Evolutionary conservation across 2,113 vertebrate species (phyloP), one percentile per base, ranked within the genome.

Genomic region (Muscicapa adusta): DNA sequence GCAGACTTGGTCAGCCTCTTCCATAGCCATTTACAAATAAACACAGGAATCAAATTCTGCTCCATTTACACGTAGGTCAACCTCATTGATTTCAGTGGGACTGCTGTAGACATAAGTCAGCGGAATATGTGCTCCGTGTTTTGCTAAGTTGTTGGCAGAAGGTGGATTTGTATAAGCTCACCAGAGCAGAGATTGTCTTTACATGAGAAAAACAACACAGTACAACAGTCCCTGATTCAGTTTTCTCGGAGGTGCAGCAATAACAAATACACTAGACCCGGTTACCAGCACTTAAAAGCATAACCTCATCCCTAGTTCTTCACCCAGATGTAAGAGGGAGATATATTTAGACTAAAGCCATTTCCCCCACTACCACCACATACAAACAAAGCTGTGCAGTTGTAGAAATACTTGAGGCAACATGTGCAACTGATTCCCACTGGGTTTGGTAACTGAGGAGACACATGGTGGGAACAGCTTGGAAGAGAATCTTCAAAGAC

Each of bases 101-200:
- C 92, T 88, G 57, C 47, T 83, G 67, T 90, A 96, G 95, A 95
- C 93, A 80, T 33, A 94, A 95, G 90, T 95, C 96, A 97, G 95
- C 85, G 4, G 93, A 96, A 96, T 93, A 80, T 77, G 57, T 91
- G 75, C 75, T 89, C 78, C 0, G 0, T 96, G 94, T 96, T 97
- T 94, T 96, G 78, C 88, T 93, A 88, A 83, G 82, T 81, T 95
- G 93, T 94, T 97, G 95, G 94, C 88, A 93, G 79, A 94, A 88
- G 61, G 85, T 5, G 2, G 74, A 25, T 96, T 91, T 94, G 57
- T 93, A 29, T 75, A 90, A 96, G 79, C 81, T 94, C 85, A 86
- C 82, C 65, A 79, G 72, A 74, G 88, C 71, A 75, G 91, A 80
- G 75, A 57, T 60, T 93, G 75, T 67, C 85, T 28, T 83, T 78